phyloP scores from a whole-genome alignment of 2,113 vertebrate genomes.

The Xerus inauris region DNA sequence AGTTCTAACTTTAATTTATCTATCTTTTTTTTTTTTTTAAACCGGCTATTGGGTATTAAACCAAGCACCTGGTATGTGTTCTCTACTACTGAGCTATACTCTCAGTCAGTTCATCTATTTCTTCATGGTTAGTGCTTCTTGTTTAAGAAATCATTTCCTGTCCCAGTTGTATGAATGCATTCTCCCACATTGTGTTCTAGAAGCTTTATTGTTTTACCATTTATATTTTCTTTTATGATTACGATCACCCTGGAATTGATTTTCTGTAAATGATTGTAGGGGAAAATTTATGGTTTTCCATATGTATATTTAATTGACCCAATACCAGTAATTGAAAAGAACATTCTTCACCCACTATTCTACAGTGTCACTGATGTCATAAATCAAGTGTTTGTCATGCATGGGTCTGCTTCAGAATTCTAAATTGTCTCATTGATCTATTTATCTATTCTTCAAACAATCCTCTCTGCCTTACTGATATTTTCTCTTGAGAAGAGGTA shows the following conservation, averaged over 20 bases:
- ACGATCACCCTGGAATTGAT: background rate
- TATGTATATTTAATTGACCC: background rate
- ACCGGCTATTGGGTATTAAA: background rate
- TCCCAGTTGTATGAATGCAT: background rate
- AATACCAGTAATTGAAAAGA: background rate
- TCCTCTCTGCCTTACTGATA: background rate
- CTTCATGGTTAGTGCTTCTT: background rate
- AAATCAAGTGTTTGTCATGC: background rate
- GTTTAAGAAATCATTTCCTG: background rate
- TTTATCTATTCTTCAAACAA: background rate
- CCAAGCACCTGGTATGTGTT: no score
- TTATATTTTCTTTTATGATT: constrained; percentile 35
- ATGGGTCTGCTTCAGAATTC: background rate
- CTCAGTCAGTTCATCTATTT: background rate
- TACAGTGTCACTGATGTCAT: background rate
- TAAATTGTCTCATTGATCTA: background rate
- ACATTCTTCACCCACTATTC: background rate
- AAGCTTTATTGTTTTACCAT: constrained; percentile 6
- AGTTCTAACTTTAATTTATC: background rate
- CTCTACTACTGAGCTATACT: background rate
- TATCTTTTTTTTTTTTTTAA: background rate
- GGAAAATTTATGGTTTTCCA: background rate
- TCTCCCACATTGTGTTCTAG: background rate
- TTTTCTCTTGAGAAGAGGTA: constrained; percentile 16
- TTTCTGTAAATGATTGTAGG: background rate